phyloP scores from a whole-genome alignment of 2,113 vertebrate species.

The Prinia subflava region DNA sequence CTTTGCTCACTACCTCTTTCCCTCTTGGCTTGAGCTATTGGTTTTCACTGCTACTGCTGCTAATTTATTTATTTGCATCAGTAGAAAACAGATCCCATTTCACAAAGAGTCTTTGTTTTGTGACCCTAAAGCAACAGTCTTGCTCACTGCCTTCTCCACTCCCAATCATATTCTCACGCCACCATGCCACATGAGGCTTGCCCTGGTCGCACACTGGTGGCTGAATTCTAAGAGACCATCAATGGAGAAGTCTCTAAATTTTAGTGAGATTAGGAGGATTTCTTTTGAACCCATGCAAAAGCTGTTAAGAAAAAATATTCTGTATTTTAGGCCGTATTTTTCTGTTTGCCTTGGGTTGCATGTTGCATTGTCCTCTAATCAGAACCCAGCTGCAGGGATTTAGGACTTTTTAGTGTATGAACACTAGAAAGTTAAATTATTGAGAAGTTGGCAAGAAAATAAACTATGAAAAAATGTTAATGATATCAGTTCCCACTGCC shows the following conservation, averaged over 20 bases:
- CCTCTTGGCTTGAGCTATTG: not conserved
- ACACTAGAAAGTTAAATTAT: not conserved
- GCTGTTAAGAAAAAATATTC: not conserved
- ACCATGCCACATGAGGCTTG: fast-evolving
- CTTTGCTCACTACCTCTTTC: slow-evolving; percentile 5
- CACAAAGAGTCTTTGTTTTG: not conserved
- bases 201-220: not conserved
- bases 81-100: not conserved
- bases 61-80: not conserved
- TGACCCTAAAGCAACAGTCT: not conserved
- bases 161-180: not conserved
- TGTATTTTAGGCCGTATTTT: not conserved
- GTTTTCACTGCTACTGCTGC: not conserved
- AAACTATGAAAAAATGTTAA: not conserved
- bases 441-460: not conserved
- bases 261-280: not conserved
- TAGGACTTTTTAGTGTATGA: not conserved
- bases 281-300: not conserved
- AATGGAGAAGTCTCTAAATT: not conserved
- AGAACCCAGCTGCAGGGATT: not conserved
- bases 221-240: not conserved
- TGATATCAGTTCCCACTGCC: too few species aligned
- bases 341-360: not conserved
- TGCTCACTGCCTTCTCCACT: not conserved
- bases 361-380: not conserved